phyloP scores from a whole-genome alignment of 2,113 vertebrate genomes.

The Hypocryptadius cinnamomeus region DNA sequence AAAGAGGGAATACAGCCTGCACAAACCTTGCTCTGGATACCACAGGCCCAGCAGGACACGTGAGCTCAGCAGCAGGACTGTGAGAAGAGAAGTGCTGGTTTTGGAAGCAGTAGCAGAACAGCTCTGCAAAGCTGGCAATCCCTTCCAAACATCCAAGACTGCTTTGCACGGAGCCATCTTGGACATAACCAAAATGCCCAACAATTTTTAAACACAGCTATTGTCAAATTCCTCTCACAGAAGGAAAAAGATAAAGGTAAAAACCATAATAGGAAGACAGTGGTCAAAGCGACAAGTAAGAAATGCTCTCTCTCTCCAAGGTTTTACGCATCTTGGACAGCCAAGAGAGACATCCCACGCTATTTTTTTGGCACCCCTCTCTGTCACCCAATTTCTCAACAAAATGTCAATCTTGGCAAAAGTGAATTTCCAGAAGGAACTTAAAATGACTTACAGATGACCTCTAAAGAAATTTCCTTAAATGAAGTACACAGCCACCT shows the following conservation, averaged over 20 bases:
- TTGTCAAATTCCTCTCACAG: background rate
- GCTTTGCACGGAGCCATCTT: background rate
- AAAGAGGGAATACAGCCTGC: background rate
- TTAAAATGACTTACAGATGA: background rate
- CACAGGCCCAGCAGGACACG: rapidly evolving
- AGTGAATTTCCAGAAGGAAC: background rate
- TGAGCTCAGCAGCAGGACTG: background rate
- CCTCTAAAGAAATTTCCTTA: background rate
- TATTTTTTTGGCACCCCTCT: background rate
- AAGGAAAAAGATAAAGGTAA: background rate
- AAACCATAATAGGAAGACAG: background rate
- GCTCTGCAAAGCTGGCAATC: background rate
- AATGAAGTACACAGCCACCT: background rate
- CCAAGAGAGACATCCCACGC: background rate
- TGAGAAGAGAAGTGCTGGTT: background rate
- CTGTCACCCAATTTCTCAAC: background rate
- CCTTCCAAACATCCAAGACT: background rate
- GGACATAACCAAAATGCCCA: background rate
- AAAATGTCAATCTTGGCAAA: background rate
- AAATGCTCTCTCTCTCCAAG: background rate
- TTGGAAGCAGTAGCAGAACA: background rate
- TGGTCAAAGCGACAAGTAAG: background rate
- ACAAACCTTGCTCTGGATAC: background rate
- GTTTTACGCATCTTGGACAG: background rate
- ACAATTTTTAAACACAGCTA: background rate